Evolutionary conservation across 2,888 invertebrate species (phyloP), one percentile per base, ranked within the genome.

Genomic region (Plutella xylostella): DNA sequence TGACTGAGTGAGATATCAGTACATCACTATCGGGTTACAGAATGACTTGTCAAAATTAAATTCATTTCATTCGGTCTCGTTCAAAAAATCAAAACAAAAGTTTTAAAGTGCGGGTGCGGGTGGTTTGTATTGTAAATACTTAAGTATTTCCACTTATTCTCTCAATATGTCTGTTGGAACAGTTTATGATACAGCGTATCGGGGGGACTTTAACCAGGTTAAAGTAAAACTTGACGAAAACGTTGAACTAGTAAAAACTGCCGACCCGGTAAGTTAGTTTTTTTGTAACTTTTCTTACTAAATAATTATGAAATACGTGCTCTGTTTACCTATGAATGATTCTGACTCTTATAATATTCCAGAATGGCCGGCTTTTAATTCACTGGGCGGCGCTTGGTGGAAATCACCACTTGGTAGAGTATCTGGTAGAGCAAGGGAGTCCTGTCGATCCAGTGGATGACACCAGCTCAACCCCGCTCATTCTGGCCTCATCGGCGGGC

Each of bases 321-420:
- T 28, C n/a, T 28, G 28, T 28, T 3, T 4, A 44, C n/a, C n/a
- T n/a, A n/a, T n/a, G n/a, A n/a, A n/a, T n/a, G n/a, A n/a, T n/a
- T n/a, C n/a, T n/a, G n/a, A n/a, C n/a, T n/a, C n/a, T n/a, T n/a
- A n/a, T 6, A n/a, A 15, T 21, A 47, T 45, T 80, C 20, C 69
- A 92, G 92, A 90, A 89, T 72, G 85, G 84, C 44, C 86, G 94
- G 48, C 85, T 90, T 51, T 78, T 93, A 17, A 74, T 94, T 52
- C 93, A 94, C 66, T 92, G 94, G 92, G 92, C 93, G 30, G 87
- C 90, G 42, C 79, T 92, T 44, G 90, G 92, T 50, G 94, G 94
- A 18, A 91, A 92, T 70, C 83, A 88, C 38, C 89, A 91, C 53
- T 76, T 94, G 43, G 91, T 92, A 0, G 85, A 87, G 42, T 88